Evolutionary conservation across 2,888 invertebrate species (phyloP).

Genomic region (Meta bourneti): DNA sequence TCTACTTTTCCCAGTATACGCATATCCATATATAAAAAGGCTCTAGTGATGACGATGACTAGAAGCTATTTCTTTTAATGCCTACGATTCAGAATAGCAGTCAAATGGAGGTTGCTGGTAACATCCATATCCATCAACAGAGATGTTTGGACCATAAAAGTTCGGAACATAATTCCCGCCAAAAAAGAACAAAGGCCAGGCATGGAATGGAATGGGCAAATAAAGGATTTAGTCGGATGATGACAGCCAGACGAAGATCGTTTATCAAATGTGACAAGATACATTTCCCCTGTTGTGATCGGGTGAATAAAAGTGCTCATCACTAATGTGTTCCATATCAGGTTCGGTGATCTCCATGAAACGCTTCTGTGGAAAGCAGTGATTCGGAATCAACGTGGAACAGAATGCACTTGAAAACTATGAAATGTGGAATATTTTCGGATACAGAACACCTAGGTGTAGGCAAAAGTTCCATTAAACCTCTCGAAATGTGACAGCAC

Average conservation of each 20-base stretch:
- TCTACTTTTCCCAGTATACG: no score
- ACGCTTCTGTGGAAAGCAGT: no score
- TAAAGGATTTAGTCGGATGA: slow-evolving; percentile 23
- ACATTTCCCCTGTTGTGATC: slow-evolving; percentile 9
- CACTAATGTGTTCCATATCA: not conserved
- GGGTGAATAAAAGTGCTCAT: not conserved
- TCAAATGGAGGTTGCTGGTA: not conserved
- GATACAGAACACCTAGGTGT: no score
- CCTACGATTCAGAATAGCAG: not conserved
- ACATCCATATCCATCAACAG: not conserved
- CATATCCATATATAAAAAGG: not conserved
- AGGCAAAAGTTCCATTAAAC: no score
- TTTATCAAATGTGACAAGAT: slow-evolving; percentile 34
- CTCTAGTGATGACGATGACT: not conserved
- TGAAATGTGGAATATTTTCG: no score
- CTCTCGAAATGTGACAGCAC: no score
- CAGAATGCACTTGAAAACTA: no score
- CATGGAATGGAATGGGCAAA: not conserved
- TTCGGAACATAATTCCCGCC: not conserved
- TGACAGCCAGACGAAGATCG: slow-evolving; percentile 6
- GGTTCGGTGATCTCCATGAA: not conserved
- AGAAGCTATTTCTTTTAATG: not conserved
- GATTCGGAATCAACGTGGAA: no score
- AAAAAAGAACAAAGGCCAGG: not conserved
- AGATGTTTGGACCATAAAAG: not conserved